A percentile compares a stretch with the other conserved stretches of the same genome.
These are phyloP conservation scores for Lepisosteus osseus DNA, from an alignment of 2,113 vertebrate genomes.

Conservation along the genomic window DNA sequence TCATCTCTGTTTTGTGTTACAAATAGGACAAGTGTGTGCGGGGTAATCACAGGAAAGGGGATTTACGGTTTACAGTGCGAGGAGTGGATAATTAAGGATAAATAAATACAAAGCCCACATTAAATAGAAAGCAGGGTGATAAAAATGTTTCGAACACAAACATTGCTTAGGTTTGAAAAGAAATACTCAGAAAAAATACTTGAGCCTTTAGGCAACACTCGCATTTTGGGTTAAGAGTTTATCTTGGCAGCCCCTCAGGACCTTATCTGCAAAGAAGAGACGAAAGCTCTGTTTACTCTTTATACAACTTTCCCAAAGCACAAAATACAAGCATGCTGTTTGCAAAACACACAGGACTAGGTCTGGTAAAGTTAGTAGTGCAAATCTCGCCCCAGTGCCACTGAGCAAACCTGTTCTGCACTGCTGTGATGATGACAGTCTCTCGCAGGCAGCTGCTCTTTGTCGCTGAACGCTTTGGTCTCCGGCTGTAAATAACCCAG, in stretches of 20 bases:
- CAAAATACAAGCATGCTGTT: constrained; percentile 3
- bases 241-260: not conserved
- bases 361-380: not conserved
- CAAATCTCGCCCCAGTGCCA: not conserved
- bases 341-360: not conserved
- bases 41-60: constrained; percentile 15
- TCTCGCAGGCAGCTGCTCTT: not conserved
- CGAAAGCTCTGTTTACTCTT: not conserved
- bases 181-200: no score
- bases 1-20: constrained; percentile 6
- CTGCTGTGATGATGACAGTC: not conserved
- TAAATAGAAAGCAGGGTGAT: not conserved
- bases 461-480: not conserved
- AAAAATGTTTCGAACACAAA: constrained; percentile 9
- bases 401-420: not conserved
- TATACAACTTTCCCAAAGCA: not conserved
- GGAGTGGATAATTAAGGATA: no score
- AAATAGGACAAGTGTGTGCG: constrained; percentile 15
- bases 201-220: not conserved
- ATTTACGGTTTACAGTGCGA: not conserved
- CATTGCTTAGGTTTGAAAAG: not conserved
- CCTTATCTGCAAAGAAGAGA: not conserved
- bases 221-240: not conserved
- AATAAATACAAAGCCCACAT: no score
- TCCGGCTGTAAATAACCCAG: not conserved